Evolutionary conservation across 37 sponge, comb jelly and placozoan species (phyloP).

Genomic region (Axinella damicornis): DNA sequence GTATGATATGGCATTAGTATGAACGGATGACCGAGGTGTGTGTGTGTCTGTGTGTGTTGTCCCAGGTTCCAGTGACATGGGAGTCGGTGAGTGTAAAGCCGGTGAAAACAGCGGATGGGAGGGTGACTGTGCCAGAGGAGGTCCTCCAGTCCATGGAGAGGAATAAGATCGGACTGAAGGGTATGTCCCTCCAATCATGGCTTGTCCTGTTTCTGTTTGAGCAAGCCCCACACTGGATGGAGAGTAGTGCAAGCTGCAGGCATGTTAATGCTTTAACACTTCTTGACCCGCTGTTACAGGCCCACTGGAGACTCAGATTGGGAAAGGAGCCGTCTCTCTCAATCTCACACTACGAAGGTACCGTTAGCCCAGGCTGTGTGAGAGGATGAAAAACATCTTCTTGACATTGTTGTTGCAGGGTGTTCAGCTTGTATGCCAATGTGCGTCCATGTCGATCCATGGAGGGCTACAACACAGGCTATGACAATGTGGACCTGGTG

Average conservation of each 20-base stretch:
- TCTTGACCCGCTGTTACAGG: too few species aligned
- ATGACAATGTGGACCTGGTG: conserved; percentile 93
- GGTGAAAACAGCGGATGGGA: conserved; percentile 79
- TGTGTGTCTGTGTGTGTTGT: conserved; percentile 24
- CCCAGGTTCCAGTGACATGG: conserved; percentile 91
- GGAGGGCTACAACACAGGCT: conserved; percentile 86
- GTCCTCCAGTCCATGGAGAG: conserved; percentile 89
- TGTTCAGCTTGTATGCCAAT: conserved; percentile 97
- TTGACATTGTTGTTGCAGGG: conserved; percentile 38
- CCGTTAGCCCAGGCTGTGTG: not conserved
- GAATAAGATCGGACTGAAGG: conserved; percentile 98
- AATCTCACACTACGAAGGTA: conserved; percentile 95
- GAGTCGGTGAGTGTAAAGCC: conserved; percentile 90
- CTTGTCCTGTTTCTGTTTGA: too few species aligned
- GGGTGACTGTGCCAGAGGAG: conserved; percentile 84
- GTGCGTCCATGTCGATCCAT: conserved; percentile 93
- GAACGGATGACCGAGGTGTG: not conserved
- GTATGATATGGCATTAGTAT: not conserved
- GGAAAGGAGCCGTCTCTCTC: conserved; percentile 97
- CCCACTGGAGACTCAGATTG: conserved; percentile 97
- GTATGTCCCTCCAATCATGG: too few species aligned
- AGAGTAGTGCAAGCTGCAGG: too few species aligned
- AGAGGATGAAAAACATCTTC: not conserved
- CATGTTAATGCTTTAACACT: too few species aligned
- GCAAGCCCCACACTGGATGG: too few species aligned